phyloP scores from a whole-genome alignment of 1,140 invertebrate genomes.

The Bradysia coprophila region DNA sequence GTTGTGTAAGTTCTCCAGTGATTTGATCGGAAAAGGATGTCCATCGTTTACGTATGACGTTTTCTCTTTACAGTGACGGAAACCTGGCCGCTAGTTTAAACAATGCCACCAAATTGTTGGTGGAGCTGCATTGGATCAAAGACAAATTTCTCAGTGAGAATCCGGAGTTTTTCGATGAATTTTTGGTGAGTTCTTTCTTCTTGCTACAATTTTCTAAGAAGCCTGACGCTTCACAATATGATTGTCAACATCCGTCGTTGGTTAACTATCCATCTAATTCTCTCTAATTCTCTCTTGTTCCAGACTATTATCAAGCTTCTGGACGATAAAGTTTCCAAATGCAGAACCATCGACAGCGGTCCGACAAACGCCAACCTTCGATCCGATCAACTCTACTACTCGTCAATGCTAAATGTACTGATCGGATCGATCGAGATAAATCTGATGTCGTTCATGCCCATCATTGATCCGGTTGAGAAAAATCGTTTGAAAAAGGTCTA shows the following conservation, averaged over 20 bases:
- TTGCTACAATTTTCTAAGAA: no score
- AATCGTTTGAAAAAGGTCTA: slow-evolving; percentile 45
- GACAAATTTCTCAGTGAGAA: neutral
- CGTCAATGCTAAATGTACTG: slow-evolving; percentile 9
- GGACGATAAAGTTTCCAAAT: no score
- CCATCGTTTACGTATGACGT: no score
- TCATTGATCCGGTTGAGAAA: slow-evolving; percentile 59
- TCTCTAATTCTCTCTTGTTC: no score
- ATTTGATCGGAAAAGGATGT: no score
- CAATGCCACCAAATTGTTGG: slow-evolving; percentile 7
- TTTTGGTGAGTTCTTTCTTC: neutral
- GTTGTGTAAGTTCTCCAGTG: neutral
- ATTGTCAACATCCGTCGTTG: no score
- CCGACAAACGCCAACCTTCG: no score
- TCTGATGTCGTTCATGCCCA: slow-evolving; percentile 26
- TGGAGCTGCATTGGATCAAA: slow-evolving; percentile 9
- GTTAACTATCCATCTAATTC: no score
- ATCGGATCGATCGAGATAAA: slow-evolving; percentile 24
- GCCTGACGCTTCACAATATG: no score
- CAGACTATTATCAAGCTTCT: no score
- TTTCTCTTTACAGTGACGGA: neutral
- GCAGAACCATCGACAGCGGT: no score
- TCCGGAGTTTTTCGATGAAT: neutral
- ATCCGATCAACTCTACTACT: no score
- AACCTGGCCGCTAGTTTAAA: neutral